Conservation (phyloP, 1,140 invertebrate genomes). For the Acromyrmex heyeri region DNA sequence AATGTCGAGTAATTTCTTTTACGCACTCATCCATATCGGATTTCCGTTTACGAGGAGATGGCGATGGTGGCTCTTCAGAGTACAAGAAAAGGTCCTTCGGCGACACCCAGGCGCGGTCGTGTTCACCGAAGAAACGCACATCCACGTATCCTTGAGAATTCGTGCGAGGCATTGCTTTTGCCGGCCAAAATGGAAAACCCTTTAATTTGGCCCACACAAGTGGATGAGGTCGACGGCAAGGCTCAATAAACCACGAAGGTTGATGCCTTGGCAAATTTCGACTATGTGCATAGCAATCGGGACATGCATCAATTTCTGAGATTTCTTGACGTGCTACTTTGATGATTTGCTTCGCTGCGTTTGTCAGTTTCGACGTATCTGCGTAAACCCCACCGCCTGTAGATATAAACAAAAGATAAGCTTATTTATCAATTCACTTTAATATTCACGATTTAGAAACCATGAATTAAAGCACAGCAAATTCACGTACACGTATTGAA, state of each 20-base stretch:
- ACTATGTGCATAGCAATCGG: conserved; percentile 93
- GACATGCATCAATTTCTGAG: conserved; percentile 97
- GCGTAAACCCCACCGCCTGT: conserved; percentile 83
- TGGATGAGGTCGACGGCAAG: conserved; percentile 95
- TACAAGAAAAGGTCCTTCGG: conserved; percentile 94
- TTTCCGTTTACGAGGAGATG: conserved; percentile 89
- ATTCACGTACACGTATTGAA: conserved; percentile 93
- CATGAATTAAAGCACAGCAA: conserved; percentile 20
- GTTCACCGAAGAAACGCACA: conserved; percentile 97
- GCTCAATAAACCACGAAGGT: conserved; percentile 96
- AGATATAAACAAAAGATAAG: background rate
- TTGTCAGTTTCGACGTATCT: conserved; percentile 92
- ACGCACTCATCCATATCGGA: conserved; percentile 89
- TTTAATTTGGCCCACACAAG: conserved; percentile 97
- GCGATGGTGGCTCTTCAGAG: conserved; percentile 89
- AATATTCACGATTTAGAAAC: background rate
- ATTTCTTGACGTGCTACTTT: conserved; percentile 95
- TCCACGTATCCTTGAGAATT: conserved; percentile 92
- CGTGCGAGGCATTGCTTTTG: conserved; percentile 93
- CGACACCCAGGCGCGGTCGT: conserved; percentile 96
- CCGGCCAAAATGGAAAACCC: conserved; percentile 98
- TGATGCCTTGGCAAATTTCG: conserved; percentile 93
- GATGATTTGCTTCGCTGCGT: conserved; percentile 92
- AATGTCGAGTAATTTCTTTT: conserved; percentile 85
- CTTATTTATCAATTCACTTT: background rate